phyloP scores from a whole-genome alignment of 2,888 invertebrate genomes.

The Lasioglossum oenotherae region DNA sequence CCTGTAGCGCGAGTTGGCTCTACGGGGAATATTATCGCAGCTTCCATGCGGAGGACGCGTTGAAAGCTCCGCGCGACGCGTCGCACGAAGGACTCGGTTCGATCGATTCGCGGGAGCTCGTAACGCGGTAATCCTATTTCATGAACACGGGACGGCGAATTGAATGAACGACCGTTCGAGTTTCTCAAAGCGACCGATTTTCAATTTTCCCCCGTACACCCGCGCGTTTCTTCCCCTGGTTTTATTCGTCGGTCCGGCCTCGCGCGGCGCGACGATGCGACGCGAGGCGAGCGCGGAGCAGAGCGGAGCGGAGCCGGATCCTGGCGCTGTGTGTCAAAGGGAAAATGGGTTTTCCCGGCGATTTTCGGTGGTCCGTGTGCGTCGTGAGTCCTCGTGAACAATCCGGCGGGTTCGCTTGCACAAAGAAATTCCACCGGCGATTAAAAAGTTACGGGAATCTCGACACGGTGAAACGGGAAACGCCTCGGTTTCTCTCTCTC shows the following conservation, averaged over 20 bases:
- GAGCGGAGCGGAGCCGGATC: background rate
- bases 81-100: background rate
- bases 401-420: conserved; percentile 60
- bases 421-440: conserved; percentile 72
- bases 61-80: background rate
- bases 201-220: conserved; percentile 7
- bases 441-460: conserved; percentile 70
- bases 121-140: conserved; percentile 22
- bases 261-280: background rate
- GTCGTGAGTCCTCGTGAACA: conserved; percentile 42
- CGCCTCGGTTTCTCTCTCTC: conserved; percentile 31
- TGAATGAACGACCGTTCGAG: conserved; percentile 37
- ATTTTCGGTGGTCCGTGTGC: conserved; percentile 32
- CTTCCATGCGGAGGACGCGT: background rate
- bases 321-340: conserved; percentile 27
- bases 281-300: background rate
- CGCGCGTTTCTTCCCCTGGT: background rate
- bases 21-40: background rate
- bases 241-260: background rate
- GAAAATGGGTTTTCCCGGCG: conserved; percentile 12
- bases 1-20: background rate
- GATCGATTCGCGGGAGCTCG: conserved; percentile 34
- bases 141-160: conserved; percentile 16
- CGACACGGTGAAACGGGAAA: conserved; percentile 57
- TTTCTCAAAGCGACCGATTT: conserved; percentile 51